Evolutionary conservation across 2,797 vertebrate species (phyloP).

Genomic region (Adelosebastes latens): DNA sequence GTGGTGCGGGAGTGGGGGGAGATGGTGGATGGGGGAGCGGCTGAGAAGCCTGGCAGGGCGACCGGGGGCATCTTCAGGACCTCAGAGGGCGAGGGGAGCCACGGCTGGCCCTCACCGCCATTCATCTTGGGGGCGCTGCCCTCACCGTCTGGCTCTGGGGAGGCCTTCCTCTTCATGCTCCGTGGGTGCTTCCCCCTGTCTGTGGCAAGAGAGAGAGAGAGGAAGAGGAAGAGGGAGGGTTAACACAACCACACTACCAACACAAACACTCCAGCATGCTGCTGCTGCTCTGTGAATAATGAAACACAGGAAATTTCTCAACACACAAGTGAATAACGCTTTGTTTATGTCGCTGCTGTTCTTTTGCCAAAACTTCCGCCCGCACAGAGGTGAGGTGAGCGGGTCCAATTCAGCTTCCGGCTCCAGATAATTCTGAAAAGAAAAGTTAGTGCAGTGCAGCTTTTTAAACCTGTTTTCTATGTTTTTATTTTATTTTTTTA

Average conservation of each 20-base stretch:
- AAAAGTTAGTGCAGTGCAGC: not conserved
- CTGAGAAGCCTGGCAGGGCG: conserved; percentile 81
- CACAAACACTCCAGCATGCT: conserved; percentile 6
- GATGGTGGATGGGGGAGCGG: conserved; percentile 86
- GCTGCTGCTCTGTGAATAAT: not conserved
- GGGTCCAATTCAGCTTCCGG: conserved; percentile 1
- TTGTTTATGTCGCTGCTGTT: not conserved
- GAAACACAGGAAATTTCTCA: conserved; percentile 11
- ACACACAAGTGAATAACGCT: not conserved
- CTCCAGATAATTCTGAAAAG: no score
- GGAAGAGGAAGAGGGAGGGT: not conserved
- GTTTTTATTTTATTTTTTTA: not conserved
- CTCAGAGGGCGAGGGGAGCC: conserved; percentile 88
- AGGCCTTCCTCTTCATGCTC: conserved; percentile 89
- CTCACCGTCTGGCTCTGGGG: conserved; percentile 91
- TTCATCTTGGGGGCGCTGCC: conserved; percentile 87
- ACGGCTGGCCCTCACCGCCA: conserved; percentile 85
- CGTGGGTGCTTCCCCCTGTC: conserved; percentile 79
- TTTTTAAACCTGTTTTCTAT: not conserved
- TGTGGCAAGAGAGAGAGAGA: conserved; percentile 35
- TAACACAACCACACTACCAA: conserved; percentile 1
- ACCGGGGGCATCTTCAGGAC: conserved; percentile 87
- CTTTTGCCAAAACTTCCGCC: not conserved
- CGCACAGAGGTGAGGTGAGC: conserved; percentile 15
- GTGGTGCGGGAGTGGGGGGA: conserved; percentile 93